These are phyloP conservation scores for Tokudaia muenninki DNA, from an alignment of 2,797 vertebrate genomes.

Conservation along the genomic window DNA sequence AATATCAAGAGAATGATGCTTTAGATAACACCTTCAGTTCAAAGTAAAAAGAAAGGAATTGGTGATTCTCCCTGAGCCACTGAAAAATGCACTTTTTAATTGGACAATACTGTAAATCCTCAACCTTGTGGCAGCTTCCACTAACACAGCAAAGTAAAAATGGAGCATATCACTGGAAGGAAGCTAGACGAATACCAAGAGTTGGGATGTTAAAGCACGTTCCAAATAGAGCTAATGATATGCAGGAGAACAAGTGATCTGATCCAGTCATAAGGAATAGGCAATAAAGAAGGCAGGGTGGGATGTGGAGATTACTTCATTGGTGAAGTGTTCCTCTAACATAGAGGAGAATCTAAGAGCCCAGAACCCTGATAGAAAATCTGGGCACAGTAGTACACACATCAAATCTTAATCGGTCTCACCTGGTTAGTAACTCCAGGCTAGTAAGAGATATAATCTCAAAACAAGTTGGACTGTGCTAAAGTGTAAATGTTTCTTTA, in stretches of 20 bases:
- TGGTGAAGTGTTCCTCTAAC: neutral
- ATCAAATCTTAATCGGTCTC: neutral
- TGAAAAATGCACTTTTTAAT: neutral
- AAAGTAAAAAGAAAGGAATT: neutral
- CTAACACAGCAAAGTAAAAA: neutral
- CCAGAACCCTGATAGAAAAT: neutral
- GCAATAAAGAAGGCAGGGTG: neutral
- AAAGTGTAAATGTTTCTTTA: neutral
- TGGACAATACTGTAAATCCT: neutral
- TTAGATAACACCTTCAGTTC: neutral
- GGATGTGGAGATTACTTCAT: neutral
- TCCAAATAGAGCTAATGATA: neutral
- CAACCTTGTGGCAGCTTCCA: neutral
- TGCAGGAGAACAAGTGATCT: neutral
- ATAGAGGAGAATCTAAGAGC: neutral
- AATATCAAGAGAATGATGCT: neutral
- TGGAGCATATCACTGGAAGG: rapidly evolving
- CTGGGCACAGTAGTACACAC: too few species aligned
- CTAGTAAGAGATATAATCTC: too few species aligned
- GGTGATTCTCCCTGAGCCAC: neutral
- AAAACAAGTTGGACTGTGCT: neutral
- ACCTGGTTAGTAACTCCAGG: neutral
- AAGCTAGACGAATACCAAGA: neutral
- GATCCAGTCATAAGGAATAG: neutral
- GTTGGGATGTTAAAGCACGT: neutral